Percentiles rank a stretch among this genome's conserved stretches.
phyloP scores from a whole-genome alignment of 2,797 vertebrate genomes.

The Epinephelus coioides region DNA sequence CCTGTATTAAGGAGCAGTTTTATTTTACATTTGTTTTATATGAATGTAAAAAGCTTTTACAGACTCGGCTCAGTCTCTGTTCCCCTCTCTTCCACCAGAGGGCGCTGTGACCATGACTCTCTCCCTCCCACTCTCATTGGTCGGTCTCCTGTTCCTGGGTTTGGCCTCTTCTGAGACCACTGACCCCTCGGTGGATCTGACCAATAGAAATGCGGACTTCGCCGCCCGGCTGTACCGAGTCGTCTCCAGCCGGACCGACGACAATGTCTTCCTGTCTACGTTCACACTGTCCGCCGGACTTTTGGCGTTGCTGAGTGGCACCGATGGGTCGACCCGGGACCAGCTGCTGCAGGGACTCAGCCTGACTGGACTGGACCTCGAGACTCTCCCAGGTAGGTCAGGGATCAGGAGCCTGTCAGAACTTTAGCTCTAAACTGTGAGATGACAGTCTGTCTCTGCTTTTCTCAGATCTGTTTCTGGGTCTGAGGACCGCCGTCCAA shows the following conservation, averaged over 20 bases:
- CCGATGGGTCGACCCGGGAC: constrained; percentile 78
- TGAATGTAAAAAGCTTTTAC: too few species aligned
- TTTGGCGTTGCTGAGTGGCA: constrained; percentile 79
- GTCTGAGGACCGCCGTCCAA: constrained; percentile 70
- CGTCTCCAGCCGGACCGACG: constrained; percentile 85
- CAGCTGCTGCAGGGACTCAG: constrained; percentile 84
- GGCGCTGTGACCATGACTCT: constrained; percentile 47
- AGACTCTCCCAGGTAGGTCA: constrained; percentile 64
- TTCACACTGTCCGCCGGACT: constrained; percentile 83
- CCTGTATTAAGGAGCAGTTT: too few species aligned
- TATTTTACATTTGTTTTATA: too few species aligned
- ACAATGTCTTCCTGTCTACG: constrained; percentile 89
- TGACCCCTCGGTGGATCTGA: constrained; percentile 68
- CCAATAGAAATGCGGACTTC: constrained; percentile 83
- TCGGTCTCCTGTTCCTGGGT: constrained; percentile 36
- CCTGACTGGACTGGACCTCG: constrained; percentile 69
- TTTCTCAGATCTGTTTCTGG: constrained; percentile 82
- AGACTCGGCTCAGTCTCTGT: too few species aligned
- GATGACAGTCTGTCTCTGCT: background rate
- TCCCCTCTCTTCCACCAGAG: background rate
- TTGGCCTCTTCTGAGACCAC: constrained; percentile 24
- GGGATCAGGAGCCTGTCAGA: background rate
- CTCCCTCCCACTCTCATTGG: background rate
- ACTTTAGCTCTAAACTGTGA: background rate
- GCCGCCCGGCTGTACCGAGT: constrained; percentile 88